Evolutionary conservation across 2,113 vertebrate species (phyloP), one percentile per base, ranked within the genome.

Genomic region (Speoplatyrhinus poulsoni): DNA sequence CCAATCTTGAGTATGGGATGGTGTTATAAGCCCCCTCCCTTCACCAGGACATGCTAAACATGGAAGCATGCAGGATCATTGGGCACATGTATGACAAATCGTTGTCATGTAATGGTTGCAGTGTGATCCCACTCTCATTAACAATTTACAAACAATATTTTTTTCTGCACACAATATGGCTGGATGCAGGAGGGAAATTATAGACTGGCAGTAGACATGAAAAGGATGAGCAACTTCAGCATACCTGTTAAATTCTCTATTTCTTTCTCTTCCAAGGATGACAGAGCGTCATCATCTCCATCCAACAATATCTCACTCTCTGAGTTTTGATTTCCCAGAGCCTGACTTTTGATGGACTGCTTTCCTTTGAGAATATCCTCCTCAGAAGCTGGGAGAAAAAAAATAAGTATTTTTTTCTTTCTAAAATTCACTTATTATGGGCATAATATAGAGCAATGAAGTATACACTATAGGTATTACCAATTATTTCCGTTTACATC

Each of bases 201-300:
- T 26, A 26, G 26, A 26, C 26, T 26, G 26, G 17, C 10, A n/a
- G 15, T 58, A 26, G 62, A 48, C 60, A 63, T 1, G 60, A 62
- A 46, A 47, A 70, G 50, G 60, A 67, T 12, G 68, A 81, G 57
- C 12, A 9, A 8, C 26, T 26, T 26, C 26, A 26, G 2, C 71
- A 91, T 96, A 99, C 98, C 98, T 50, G 96, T 92, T 78, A 96
- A 75, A 85, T 95, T 99, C 85, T 99, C 98, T 88, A 96, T 87
- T 82, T 99, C 98, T 90, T 98, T 99, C 77, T 99, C 98, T 63
- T 99, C 98, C 72, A 98, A 85, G 73, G 94, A 96, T 69, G 96
- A 99, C 84, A 98, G 89, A 56, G 95, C 94, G 89, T 99, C 98
- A 3, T 98, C 98, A 33, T 99, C 97, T 1, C 91, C 95, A 75